Percentiles rank a stretch among this genome's conserved stretches.
phyloP scores from a whole-genome alignment of 2,888 invertebrate species.

The Nipponacmea schrenckii region DNA sequence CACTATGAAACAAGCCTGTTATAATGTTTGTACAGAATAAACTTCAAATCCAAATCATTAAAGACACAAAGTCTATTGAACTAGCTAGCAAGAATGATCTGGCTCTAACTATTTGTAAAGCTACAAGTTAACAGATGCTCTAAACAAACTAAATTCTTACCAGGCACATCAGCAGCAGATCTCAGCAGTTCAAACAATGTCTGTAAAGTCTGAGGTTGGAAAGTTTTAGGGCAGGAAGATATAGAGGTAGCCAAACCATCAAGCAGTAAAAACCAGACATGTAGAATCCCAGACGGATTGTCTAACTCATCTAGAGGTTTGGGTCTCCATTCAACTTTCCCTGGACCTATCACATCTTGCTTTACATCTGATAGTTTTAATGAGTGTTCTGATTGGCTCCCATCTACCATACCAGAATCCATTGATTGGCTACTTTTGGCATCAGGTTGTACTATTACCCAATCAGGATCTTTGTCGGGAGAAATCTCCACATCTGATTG shows the following conservation, averaged over 20 bases:
- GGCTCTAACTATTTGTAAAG: no score
- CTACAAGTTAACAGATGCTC: no score
- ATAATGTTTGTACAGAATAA: no score
- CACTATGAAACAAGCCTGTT: no score
- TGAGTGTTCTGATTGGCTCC: neutral
- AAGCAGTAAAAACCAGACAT: constrained; percentile 87
- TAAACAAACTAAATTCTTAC: constrained; percentile 48
- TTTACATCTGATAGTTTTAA: neutral
- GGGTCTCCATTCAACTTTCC: constrained; percentile 11
- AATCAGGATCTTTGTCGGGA: neutral
- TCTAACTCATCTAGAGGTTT: constrained; percentile 54
- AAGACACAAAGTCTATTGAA: no score
- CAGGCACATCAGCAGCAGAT: constrained; percentile 80
- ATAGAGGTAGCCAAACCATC: constrained; percentile 77
- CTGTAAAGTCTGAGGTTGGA: constrained; percentile 88
- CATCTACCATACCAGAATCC: constrained; percentile 47
- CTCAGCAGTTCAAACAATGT: constrained; percentile 85
- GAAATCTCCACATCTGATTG: constrained; percentile 3
- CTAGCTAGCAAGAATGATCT: no score
- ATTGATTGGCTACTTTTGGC: constrained; percentile 43
- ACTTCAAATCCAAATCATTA: no score
- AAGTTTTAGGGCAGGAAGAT: constrained; percentile 78
- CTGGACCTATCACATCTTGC: constrained; percentile 6
- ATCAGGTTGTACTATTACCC: constrained; percentile 15
- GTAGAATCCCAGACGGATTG: constrained; percentile 75